Evolutionary conservation across 2,888 invertebrate species (phyloP), one percentile per base, ranked within the genome.

Genomic region (Hypercompe scribonia): DNA sequence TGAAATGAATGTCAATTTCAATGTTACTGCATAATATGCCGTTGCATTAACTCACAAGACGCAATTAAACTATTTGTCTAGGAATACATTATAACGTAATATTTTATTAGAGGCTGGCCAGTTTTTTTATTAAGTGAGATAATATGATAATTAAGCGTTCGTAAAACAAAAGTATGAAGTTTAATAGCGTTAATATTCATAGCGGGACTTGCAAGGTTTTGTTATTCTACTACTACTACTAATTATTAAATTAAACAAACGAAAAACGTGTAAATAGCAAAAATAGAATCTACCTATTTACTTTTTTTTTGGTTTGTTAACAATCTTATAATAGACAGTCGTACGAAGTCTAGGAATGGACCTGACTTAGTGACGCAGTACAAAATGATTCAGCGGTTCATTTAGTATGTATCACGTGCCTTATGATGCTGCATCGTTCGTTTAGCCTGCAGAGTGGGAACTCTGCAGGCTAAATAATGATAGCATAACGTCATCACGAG

Each of bases 1-100:
- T 84, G 83, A 70, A 81, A 78, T 78, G 83, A 79, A 82, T 84
- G 69, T 79, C 77, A 76, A 78, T 68, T 81, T 68, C 54, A 50
- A 74, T 65, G 73, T 65, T 72, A 71, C 54, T 75, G 72, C 71
- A 71, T 63, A 63, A 73, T 68, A 31, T 65, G 11, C 63, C 28
- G 31, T 58, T 34, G 31, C 28, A 31, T 64, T 65, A 42, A 42
- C 33, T 69, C 66, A 66, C 36, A 65, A 34, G 58, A 63, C 61
- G 33, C 39, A 39, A 46, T 63, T 50, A 63, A 33, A 39, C 31
- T 66, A 28, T 50, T 54, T 65, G 36, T 66, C 21, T 34, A 50
- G 68, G 24, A 31, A 34, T 39, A 46, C n/a, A 61, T 34, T 34
- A 61, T 31, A 54, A 54, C 18, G 5, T 31, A 18, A 61, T 18